phyloP scores from a whole-genome alignment of 2,113 vertebrate genomes.

The Aspidoscelis tigris region DNA sequence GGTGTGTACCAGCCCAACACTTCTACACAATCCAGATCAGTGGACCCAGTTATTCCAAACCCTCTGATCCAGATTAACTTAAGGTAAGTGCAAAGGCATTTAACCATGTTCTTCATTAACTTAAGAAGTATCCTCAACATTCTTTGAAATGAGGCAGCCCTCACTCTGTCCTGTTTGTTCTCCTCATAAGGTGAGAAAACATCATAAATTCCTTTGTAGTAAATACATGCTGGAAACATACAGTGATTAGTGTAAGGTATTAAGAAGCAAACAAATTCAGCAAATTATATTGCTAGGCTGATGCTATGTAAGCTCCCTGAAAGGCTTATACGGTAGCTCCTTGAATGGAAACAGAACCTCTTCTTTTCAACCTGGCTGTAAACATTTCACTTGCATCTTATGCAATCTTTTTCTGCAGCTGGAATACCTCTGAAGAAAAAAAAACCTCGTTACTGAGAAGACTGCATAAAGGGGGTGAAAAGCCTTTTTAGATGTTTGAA shows the following conservation, averaged over 20 bases:
- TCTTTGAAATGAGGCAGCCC: not conserved
- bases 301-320: not conserved
- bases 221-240: not conserved
- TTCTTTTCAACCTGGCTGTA: not conserved
- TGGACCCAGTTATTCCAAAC: too few relatives aligned
- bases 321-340: not conserved
- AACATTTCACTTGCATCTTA: conserved; percentile 33
- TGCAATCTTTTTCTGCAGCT: conserved; percentile 22
- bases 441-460: conserved; percentile 39
- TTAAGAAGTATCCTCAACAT: not conserved
- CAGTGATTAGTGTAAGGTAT: conserved; percentile 1
- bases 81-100: too few relatives aligned
- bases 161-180: not conserved
- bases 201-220: conserved; percentile 14
- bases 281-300: not conserved
- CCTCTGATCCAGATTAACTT: too few relatives aligned
- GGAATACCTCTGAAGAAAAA: not conserved
- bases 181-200: not conserved
- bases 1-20: too few relatives aligned
- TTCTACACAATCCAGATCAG: too few relatives aligned
- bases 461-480: not conserved
- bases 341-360: not conserved
- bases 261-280: conserved; percentile 5
- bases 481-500: conserved; percentile 21
- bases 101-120: not conserved